Percentiles rank a stretch among this genome's conserved stretches.
phyloP scores from a whole-genome alignment of 2,888 invertebrate genomes.

The Scaptomyza flava region DNA sequence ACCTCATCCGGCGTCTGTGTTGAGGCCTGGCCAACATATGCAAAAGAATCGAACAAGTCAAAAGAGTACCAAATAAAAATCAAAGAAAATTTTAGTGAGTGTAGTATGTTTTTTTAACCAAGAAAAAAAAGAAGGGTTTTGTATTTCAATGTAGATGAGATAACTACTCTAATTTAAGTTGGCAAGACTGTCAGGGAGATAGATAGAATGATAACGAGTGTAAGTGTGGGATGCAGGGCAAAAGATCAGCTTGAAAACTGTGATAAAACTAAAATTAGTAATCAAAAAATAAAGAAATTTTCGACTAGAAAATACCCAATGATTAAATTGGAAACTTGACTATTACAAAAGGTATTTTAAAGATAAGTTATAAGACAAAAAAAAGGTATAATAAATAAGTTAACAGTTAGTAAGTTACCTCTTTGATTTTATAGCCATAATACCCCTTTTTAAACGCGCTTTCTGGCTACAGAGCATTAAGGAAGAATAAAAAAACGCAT shows the following conservation, averaged over 20 bases:
- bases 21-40: conserved; percentile 70
- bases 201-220: conserved; percentile 2
- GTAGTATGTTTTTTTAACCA: conserved; percentile 32
- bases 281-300: too few relatives aligned
- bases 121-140: conserved; percentile 41
- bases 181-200: conserved; percentile 58
- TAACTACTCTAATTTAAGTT: conserved; percentile 69
- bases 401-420: background rate
- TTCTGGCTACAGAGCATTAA: background rate
- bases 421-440: background rate
- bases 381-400: background rate
- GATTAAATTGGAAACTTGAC: background rate
- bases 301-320: background rate
- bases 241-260: conserved; percentile 24
- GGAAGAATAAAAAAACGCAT: conserved; percentile 32
- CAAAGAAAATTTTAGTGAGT: conserved; percentile 41
- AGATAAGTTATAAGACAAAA: too few relatives aligned
- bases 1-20: conserved; percentile 71
- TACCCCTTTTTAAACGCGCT: background rate
- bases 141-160: conserved; percentile 17
- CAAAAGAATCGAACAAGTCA: conserved; percentile 61
- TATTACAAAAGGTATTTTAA: too few relatives aligned
- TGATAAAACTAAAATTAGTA: conserved; percentile 47
- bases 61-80: conserved; percentile 23
- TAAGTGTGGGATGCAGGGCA: conserved; percentile 1